Percentiles rank a stretch among this genome's conserved stretches.
Evolutionary conservation across 2,797 vertebrate genomes (phyloP).

Genomic region (Malacoctenus gilli): DNA sequence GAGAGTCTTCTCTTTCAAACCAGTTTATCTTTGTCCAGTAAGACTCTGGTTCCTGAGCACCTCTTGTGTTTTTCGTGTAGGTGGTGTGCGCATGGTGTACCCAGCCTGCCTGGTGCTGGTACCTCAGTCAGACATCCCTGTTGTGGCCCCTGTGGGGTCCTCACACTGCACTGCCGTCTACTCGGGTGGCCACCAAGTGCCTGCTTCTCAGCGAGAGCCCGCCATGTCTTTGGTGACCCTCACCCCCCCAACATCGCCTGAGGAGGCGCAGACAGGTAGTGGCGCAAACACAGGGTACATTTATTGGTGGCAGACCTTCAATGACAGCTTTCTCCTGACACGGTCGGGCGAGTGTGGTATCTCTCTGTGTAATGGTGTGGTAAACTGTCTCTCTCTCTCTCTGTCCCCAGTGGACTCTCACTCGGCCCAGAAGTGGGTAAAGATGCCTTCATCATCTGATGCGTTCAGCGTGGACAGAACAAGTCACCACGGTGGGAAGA

Average conservation of each 20-base stretch:
- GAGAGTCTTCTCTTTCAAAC: conserved; percentile 4
- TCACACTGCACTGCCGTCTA: conserved; percentile 91
- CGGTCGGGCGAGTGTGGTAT: background rate
- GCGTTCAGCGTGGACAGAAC: conserved; percentile 90
- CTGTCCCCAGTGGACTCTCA: conserved; percentile 89
- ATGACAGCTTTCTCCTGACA: background rate
- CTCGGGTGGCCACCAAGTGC: conserved; percentile 95
- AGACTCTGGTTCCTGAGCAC: conserved; percentile 1
- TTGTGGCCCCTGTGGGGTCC: conserved; percentile 86
- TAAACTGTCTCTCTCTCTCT: conserved; percentile 3
- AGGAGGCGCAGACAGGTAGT: conserved; percentile 95
- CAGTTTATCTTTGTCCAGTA: background rate
- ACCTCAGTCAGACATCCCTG: conserved; percentile 95
- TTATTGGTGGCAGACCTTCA: background rate
- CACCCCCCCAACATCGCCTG: conserved; percentile 97
- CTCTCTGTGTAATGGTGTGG: background rate
- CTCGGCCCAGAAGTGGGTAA: conserved; percentile 94
- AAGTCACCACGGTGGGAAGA: conserved; percentile 94
- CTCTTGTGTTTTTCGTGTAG: conserved; percentile 61
- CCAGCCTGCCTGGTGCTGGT: conserved; percentile 96
- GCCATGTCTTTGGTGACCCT: conserved; percentile 98
- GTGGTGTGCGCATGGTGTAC: conserved; percentile 98
- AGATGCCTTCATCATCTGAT: conserved; percentile 88
- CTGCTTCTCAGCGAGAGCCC: conserved; percentile 94
- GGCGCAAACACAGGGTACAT: background rate